Base-by-base conservation (phyloP, 2,113 vertebrate species). In the Centropristis striata region DNA sequence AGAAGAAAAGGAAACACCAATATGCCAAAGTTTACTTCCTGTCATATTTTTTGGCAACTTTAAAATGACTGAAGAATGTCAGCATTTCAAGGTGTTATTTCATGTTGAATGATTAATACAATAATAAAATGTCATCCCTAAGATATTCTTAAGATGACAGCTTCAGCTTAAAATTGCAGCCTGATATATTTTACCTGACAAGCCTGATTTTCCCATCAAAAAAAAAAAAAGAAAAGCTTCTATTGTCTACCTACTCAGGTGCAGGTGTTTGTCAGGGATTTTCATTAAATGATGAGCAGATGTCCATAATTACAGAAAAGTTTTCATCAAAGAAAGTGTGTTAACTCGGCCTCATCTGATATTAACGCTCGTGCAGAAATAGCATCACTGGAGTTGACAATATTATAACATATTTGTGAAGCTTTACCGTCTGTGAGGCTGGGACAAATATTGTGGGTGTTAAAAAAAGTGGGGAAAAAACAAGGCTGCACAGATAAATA, bases 31-130 rank as follows among this genome's bases (percentile, higher is more conserved):
- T 80, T 81, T 28, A 67, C 13, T 70, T 5, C 15, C 57, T 41
- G 74, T 79, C 54, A 79, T 44, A 44, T 39, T 75, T n/a, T 54
- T 64, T 23, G 4, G 23, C 21, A 59, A 84, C 68, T 85, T 82
- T 67, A 77, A 78, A 83, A 75, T 78, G 72, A 86, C 39, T 86
- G 50, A 85, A 80, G 69, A 85, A 84, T 83, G 81, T 86, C 90
- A 83, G 61, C 57, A 2, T 58, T 64, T 77, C 68, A 69, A 46
- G 15, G 36, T 78, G 80, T 73, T 81, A 79, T 79, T 91, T 80
- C 36, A 55, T 20, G 47, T 66, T 71, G 83, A 86, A 61, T 83
- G 76, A 70, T 85, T 86, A 86, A 71, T 85, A 69, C 81, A 78
- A 69, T 75, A 80, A 86, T 72, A 65, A 86, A 89, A 89, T 88